Percentiles rank a stretch among this genome's conserved stretches.
Evolutionary conservation across 37 sponge, comb jelly and placozoan genomes (phyloP).

Genomic region (Axinella damicornis): DNA sequence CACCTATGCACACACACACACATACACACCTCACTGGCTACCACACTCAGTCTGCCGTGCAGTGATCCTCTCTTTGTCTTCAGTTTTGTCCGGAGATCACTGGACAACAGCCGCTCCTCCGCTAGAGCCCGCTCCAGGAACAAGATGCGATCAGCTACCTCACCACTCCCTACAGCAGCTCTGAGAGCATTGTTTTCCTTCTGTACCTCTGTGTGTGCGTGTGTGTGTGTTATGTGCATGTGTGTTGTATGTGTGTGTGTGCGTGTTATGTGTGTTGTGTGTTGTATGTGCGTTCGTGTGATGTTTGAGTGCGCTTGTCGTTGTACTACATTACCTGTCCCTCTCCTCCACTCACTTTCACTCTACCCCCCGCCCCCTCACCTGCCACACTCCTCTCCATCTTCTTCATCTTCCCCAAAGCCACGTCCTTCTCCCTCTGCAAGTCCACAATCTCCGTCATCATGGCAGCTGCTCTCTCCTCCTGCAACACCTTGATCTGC

Average conservation of each 20-base stretch:
- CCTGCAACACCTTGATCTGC: conserved; percentile 68
- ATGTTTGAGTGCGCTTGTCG: no score
- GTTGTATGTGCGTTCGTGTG: no score
- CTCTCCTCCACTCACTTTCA: no score
- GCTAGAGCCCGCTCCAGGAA: conserved; percentile 18
- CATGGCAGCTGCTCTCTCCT: conserved; percentile 67
- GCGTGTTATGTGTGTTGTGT: no score
- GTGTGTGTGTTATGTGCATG: no score
- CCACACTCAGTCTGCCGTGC: no score
- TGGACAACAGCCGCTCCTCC: conserved; percentile 23
- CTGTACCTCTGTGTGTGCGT: conserved; percentile 44
- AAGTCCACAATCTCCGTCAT: conserved; percentile 61
- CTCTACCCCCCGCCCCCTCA: not conserved
- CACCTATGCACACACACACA: no score
- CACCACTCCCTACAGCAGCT: not conserved
- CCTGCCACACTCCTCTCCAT: conserved; percentile 45
- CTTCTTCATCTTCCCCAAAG: conserved; percentile 24
- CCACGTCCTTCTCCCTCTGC: conserved; percentile 67
- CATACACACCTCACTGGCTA: no score
- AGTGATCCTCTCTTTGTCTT: not conserved
- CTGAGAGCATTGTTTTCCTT: conserved; percentile 32
- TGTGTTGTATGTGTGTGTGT: no score
- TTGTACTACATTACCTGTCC: no score
- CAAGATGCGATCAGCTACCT: conserved; percentile 3
- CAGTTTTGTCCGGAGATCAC: conserved; percentile 56